Percentiles rank a stretch among this genome's conserved stretches.
Evolutionary conservation across 2,888 invertebrate species (phyloP).

Genomic region (Andrena marginata): DNA sequence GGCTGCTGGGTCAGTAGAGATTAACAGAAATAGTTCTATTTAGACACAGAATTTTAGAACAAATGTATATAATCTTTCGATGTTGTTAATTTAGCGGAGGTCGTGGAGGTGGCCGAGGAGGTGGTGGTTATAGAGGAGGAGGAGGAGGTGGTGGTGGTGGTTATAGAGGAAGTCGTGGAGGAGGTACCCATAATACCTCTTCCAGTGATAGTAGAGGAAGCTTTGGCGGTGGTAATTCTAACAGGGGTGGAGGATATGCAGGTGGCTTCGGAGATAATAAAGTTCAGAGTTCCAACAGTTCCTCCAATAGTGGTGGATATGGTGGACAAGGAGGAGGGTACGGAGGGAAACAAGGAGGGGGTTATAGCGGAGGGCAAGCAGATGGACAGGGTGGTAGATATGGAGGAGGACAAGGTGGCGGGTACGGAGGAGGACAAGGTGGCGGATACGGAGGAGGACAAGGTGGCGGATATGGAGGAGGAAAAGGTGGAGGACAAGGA

Average conservation of each 20-base stretch:
- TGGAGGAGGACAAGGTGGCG: slow-evolving; percentile 50
- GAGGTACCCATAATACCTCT: not conserved
- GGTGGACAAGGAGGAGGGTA: slow-evolving; percentile 67
- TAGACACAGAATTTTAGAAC: not conserved
- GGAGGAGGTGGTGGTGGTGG: slow-evolving; percentile 63
- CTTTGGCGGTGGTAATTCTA: slow-evolving; percentile 53
- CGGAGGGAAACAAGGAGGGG: slow-evolving; percentile 59
- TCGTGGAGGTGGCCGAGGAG: slow-evolving; percentile 75
- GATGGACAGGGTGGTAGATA: slow-evolving; percentile 66
- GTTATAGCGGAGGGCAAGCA: slow-evolving; percentile 46
- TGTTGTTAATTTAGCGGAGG: slow-evolving; percentile 71
- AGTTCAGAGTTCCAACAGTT: slow-evolving; percentile 16
- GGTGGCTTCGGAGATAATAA: slow-evolving; percentile 72
- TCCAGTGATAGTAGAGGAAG: slow-evolving; percentile 74
- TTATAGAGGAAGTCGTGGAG: slow-evolving; percentile 68
- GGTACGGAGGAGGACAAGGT: slow-evolving; percentile 44
- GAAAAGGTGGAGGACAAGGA: slow-evolving; percentile 46
- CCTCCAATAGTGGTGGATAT: slow-evolving; percentile 20
- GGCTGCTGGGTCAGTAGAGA: slow-evolving; percentile 66
- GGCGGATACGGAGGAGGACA: slow-evolving; percentile 57
- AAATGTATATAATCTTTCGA: not conserved
- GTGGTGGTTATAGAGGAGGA: slow-evolving; percentile 73
- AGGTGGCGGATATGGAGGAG: slow-evolving; percentile 47
- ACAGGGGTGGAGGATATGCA: slow-evolving; percentile 40
- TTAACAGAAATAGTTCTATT: slow-evolving; percentile 6